Conservation (phyloP, 2,888 invertebrate genomes). For the Dynastes maya region DNA sequence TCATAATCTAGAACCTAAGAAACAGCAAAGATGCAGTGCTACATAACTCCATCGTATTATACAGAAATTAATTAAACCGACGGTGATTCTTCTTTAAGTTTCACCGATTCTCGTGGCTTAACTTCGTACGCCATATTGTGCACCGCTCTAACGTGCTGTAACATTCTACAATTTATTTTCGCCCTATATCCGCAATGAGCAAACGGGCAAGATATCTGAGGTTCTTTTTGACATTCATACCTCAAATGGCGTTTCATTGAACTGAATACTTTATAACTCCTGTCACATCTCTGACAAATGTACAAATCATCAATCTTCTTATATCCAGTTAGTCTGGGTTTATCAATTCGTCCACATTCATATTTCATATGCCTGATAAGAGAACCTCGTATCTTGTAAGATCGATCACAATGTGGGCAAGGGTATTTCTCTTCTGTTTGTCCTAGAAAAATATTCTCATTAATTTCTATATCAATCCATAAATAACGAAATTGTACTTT, state of each 20-base stretch:
- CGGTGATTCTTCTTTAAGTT: background rate
- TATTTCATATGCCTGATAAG: constrained; percentile 80
- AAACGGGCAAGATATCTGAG: constrained; percentile 57
- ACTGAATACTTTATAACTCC: constrained; percentile 86
- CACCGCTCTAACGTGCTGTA: constrained; percentile 54
- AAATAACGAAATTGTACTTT: background rate
- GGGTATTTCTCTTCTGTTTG: constrained; percentile 56
- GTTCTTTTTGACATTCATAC: constrained; percentile 58
- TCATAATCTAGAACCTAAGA: no score
- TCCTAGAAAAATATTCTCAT: constrained; percentile 31
- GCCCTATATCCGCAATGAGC: constrained; percentile 51
- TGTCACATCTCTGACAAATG: constrained; percentile 81
- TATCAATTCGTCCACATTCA: constrained; percentile 72
- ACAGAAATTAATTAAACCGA: background rate
- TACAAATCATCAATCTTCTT: constrained; percentile 36
- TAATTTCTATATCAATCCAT: background rate
- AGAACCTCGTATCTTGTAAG: constrained; percentile 80
- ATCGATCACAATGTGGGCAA: constrained; percentile 64
- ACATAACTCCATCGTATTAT: no score
- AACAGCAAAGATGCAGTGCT: no score
- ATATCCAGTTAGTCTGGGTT: constrained; percentile 50
- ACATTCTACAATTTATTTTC: constrained; percentile 54
- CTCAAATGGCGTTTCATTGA: constrained; percentile 67
- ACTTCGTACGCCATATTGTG: constrained; percentile 44
- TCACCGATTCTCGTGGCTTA: constrained; percentile 28